Percentiles rank a stretch among this genome's conserved stretches.
phyloP scores from a whole-genome alignment of 2,113 vertebrate genomes.

The Pyrgilauda ruficollis region DNA sequence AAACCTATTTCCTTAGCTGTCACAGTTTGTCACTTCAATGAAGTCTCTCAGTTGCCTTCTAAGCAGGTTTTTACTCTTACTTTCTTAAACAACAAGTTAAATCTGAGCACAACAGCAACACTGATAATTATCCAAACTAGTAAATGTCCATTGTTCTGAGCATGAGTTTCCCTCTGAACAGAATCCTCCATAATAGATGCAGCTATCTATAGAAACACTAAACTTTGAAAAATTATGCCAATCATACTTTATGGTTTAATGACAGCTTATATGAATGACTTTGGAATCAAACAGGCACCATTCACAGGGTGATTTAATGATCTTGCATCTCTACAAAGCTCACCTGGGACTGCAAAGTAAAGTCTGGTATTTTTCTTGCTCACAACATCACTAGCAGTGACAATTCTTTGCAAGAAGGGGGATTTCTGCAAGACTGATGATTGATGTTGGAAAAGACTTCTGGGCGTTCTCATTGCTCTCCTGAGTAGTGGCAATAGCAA shows the following conservation, averaged over 20 bases:
- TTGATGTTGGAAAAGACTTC: background rate
- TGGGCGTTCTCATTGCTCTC: background rate
- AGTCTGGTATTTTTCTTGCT: background rate
- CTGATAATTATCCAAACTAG: background rate
- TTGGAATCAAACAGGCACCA: background rate
- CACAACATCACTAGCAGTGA: background rate
- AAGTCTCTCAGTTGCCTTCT: constrained; percentile 14
- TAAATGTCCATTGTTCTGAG: background rate
- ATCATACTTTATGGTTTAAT: background rate
- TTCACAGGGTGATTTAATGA: background rate
- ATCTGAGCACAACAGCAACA: background rate
- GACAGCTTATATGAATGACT: background rate
- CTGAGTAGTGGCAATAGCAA: background rate
- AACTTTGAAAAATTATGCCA: background rate
- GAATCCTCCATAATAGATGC: background rate
- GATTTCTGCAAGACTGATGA: background rate
- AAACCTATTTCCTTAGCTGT: constrained; percentile 31
- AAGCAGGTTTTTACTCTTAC: background rate
- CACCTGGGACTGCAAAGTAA: background rate
- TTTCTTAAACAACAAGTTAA: constrained; percentile 6
- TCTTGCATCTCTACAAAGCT: background rate
- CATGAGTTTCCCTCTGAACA: background rate
- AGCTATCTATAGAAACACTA: background rate
- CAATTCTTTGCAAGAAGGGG: background rate
- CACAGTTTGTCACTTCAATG: constrained; percentile 17